Base-by-base conservation (phyloP, 2,888 invertebrate species). In the Aplocera efformata region DNA sequence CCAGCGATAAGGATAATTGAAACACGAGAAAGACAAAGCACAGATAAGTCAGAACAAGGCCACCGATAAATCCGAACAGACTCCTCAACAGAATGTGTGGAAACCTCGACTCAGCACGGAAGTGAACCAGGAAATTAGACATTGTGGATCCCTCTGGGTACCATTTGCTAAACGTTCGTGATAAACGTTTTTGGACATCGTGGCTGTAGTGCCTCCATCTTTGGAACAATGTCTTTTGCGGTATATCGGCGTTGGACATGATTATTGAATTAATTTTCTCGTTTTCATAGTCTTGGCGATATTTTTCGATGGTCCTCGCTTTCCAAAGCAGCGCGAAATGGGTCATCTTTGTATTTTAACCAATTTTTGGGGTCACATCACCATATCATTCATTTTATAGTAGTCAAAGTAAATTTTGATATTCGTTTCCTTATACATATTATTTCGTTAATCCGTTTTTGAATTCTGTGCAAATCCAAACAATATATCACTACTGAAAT, bases 11-110 rank as follows among this genome's bases (percentile, higher is more conserved):
- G 34, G 92, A 90, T 31, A 93, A 61, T 68, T 93, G 92, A 49
- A 92, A 90, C 0, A 93, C 90, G 52, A 93, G 90, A 63, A 93
- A 92, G 67, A 92, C 82, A 61, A 92, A 93, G 58, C 92, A 90
- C 24, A 92, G 71, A 58, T 92, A 92, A 0, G 92, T 92, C 29
- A 93, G 67, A 7, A 91, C 50, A 29, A 92, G 86, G 0, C 94
- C 94, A 10, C 91, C 89, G 1, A 92, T 48, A 53, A 94, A 93
- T 1, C 94, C 94, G 7, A 91, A 56, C 0, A 91, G 48, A 60
- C 92, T 92, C 62, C 92, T 93, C 9, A 91, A 37, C 1, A 92
- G 68, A 48, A 90, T 92, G 70, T 93, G 92, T 0, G 81, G 75
- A 34, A 83, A 72, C 0, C 76, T 75, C 53, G 57, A 92, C 82